Evolutionary conservation across 2,113 vertebrate species (phyloP).

Genomic region (Chaetodon trifascialis): DNA sequence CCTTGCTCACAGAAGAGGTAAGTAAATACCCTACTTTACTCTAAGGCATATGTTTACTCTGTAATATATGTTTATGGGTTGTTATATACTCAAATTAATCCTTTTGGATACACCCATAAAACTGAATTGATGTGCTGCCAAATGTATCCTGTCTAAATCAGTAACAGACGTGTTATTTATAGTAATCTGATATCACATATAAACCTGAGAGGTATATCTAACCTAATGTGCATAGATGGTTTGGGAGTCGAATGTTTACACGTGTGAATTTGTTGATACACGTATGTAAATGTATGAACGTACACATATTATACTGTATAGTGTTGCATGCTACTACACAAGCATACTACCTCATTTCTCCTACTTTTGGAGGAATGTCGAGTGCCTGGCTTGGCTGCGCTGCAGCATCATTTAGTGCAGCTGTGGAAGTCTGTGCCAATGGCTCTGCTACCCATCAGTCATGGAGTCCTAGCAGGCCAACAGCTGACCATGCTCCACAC

Average conservation of each 20-base stretch:
- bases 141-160: slow-evolving; percentile 21
- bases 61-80: slow-evolving; percentile 47
- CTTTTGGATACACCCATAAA: slow-evolving; percentile 30
- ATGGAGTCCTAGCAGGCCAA: slow-evolving; percentile 53
- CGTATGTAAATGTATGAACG: neutral
- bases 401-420: slow-evolving; percentile 61
- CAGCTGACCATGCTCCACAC: slow-evolving; percentile 69
- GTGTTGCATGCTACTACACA: slow-evolving; percentile 13
- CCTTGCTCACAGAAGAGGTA: slow-evolving; percentile 42
- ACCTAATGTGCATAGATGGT: neutral
- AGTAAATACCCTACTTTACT: slow-evolving; percentile 53
- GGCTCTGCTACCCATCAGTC: slow-evolving; percentile 73
- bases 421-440: slow-evolving; percentile 68
- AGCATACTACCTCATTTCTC: slow-evolving; percentile 33
- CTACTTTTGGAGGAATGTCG: slow-evolving; percentile 41
- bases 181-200: neutral
- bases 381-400: slow-evolving; percentile 40
- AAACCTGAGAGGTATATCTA: neutral
- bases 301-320: neutral
- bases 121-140: slow-evolving; percentile 21
- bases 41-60: slow-evolving; percentile 35
- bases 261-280: slow-evolving; percentile 7
- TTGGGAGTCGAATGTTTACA: neutral
- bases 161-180: slow-evolving; percentile 27
- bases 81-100: slow-evolving; percentile 35